phyloP scores from a whole-genome alignment of 2,888 invertebrate genomes.

The Lochmaea crataegi region DNA sequence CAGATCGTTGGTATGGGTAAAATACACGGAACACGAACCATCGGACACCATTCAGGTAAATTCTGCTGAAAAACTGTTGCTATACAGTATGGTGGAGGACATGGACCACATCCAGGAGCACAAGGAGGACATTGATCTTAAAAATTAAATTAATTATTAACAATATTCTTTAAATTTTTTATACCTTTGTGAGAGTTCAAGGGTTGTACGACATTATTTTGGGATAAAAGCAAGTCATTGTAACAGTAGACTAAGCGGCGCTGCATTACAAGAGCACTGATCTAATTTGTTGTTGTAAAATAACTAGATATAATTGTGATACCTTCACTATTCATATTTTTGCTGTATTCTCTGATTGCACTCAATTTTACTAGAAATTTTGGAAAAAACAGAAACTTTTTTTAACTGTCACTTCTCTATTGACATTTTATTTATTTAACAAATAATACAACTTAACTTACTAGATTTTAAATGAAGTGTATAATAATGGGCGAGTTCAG shows the following conservation, averaged over 20 bases:
- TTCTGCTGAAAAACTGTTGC: slow-evolving; percentile 9
- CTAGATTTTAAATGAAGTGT: neutral
- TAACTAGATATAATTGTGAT: neutral
- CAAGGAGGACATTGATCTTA: neutral
- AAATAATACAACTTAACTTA: neutral
- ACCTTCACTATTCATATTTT: neutral
- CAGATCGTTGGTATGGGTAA: neutral
- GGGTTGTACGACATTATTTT: neutral
- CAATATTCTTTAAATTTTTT: neutral
- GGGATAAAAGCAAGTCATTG: no score
- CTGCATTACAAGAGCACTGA: no score
- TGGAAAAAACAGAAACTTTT: neutral
- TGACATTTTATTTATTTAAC: neutral
- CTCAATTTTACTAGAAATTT: neutral
- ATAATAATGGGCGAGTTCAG: slow-evolving; percentile 59
- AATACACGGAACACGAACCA: slow-evolving; percentile 6
- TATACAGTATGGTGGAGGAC: slow-evolving; percentile 15
- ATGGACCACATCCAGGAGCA: slow-evolving; percentile 11
- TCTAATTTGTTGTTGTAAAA: no score
- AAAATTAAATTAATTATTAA: neutral
- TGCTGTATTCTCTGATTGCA: neutral
- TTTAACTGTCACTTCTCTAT: neutral
- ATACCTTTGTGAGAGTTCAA: neutral
- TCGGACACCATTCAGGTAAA: slow-evolving; percentile 10
- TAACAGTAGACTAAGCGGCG: no score